Percentiles rank a stretch among this genome's conserved stretches.
Evolutionary conservation across 1,140 invertebrate species (phyloP).

Genomic region (Calycopis cecrops): DNA sequence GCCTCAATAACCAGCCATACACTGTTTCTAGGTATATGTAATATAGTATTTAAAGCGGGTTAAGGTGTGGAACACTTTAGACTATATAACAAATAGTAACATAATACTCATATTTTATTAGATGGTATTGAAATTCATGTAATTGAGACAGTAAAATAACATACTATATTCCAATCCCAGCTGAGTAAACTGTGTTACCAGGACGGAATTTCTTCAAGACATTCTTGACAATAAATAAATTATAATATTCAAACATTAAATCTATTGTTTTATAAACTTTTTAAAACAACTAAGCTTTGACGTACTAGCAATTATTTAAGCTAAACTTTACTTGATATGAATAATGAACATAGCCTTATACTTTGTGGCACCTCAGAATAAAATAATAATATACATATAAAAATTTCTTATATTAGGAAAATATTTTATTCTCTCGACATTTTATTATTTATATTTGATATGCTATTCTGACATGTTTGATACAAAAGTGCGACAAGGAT

Average conservation of each 20-base stretch:
- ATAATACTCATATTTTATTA: conserved; percentile 3
- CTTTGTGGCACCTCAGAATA: conserved; percentile 44
- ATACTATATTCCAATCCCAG: background rate
- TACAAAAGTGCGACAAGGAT: conserved; percentile 1
- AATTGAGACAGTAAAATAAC: background rate
- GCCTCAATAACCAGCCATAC: too few relatives aligned
- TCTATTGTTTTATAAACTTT: background rate
- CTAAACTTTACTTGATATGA: conserved; percentile 12
- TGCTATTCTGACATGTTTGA: conserved; percentile 20
- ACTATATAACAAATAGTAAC: conserved; percentile 4
- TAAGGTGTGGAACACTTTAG: background rate
- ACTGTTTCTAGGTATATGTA: too few relatives aligned
- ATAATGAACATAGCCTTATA: conserved; percentile 12
- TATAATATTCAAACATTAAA: background rate
- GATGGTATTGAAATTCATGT: background rate
- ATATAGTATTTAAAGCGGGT: too few relatives aligned
- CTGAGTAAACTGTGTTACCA: conserved; percentile 4
- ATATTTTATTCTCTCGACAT: conserved; percentile 9
- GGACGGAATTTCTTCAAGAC: background rate
- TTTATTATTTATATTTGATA: conserved; percentile 14
- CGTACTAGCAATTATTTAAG: conserved; percentile 11
- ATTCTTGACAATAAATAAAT: background rate
- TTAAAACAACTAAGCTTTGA: conserved; percentile 23
- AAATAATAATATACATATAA: conserved; percentile 14
- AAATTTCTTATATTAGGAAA: conserved; percentile 18